Evolutionary conservation across 1,140 invertebrate species (phyloP), one percentile per base, ranked within the genome.

Genomic region (Drosophila tsacasi): DNA sequence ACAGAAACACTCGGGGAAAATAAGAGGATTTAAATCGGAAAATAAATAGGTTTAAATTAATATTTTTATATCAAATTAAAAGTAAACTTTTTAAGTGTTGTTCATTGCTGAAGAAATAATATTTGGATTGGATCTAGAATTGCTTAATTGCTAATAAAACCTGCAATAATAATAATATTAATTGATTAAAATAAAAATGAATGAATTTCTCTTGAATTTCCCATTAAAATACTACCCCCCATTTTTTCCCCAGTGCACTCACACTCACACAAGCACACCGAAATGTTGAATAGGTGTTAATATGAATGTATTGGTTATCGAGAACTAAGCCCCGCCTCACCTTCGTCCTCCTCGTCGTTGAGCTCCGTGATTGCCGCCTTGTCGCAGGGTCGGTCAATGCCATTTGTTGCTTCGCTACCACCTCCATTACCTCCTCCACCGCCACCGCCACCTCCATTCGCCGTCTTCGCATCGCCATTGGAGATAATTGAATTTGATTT

Each of bases 401-500:
- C 86, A 90, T 90, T 89, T 90, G 85, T 90, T 89, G 78, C 78
- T 76, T 82, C 66, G 15, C 54, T 57, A 3, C 44, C 64, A 50
- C 35, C 46, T 58, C 52, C 52, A 15, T 25, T 49, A 5, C 46
- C 52, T 2, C 7, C 12, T 3, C 50, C 27, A 46, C 42, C 52
- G 1, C 7, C 12, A 3, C 50, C 27, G 40, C 42, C 55, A 55
- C 69, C 59, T 1, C 75, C 75, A 5, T 78, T 78, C 15, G 76
- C 61, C 55, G 72, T 55, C 82, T 90, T 90, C 19, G 87, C 91
- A 78, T 90, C 89, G 50, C 91, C 91, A 60, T 92, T 92, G 40
- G 84, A 85, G 57, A 83, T 92, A 89, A 92, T 89, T 77, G 91
- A 92, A 86, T 80, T 92, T 76, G 91, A 82, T 92, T 92, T 92